phyloP scores from a whole-genome alignment of 2,113 vertebrate species.

The Nanorana parkeri region DNA sequence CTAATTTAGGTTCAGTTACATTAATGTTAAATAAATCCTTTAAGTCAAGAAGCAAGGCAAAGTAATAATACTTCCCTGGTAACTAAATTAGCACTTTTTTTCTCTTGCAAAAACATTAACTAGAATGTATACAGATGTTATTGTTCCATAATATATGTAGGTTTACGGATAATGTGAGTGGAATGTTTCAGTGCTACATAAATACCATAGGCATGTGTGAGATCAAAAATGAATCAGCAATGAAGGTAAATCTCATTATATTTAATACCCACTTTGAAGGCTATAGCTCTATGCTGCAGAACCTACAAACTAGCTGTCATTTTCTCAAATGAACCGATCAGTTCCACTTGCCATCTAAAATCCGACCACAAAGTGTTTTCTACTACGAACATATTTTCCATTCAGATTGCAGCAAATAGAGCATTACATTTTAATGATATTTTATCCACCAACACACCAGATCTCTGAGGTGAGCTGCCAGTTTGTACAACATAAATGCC shows the following conservation, averaged over 20 bases:
- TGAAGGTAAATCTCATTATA: conserved; percentile 46
- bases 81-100: too few relatives aligned
- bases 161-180: conserved; percentile 15
- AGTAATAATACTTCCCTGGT: too few relatives aligned
- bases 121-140: conserved; percentile 24
- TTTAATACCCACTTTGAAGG: conserved; percentile 36
- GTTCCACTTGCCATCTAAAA: conserved; percentile 50
- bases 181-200: conserved; percentile 18
- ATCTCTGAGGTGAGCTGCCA: conserved; percentile 27
- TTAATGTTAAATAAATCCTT: too few relatives aligned
- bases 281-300: conserved; percentile 4
- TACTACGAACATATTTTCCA: conserved; percentile 36
- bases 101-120: not conserved
- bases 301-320: conserved; percentile 47
- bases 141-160: not conserved
- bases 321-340: conserved; percentile 45
- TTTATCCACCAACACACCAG: conserved; percentile 6
- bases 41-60: too few relatives aligned
- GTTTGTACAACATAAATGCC: conserved; percentile 51
- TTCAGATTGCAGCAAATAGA: conserved; percentile 39
- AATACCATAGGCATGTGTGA: conserved; percentile 35
- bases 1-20: too few relatives aligned
- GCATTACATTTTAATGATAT: conserved; percentile 33
- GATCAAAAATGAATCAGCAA: conserved; percentile 43
- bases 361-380: conserved; percentile 32